These are phyloP conservation scores for Dendrophyllia cribrosa DNA, from an alignment of 64 coral and sea anemone genomes.

Conservation along the genomic window DNA sequence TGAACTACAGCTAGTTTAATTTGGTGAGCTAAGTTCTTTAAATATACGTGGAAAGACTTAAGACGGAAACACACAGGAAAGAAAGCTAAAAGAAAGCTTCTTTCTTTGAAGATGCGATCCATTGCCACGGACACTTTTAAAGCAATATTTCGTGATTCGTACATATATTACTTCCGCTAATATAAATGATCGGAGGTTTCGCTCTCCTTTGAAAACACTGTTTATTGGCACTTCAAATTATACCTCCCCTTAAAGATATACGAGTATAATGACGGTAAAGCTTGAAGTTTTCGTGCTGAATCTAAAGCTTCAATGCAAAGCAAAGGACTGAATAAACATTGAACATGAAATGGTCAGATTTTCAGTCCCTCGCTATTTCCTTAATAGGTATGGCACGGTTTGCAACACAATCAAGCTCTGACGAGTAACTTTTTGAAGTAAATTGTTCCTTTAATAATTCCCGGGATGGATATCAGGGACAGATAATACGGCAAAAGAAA, in stretches of 20 bases:
- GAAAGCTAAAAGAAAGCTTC: too few species aligned
- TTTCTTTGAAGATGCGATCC: too few species aligned
- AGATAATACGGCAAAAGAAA: neutral
- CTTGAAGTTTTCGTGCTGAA: neutral
- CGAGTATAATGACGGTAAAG: neutral
- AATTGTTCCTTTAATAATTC: neutral
- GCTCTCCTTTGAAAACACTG: neutral
- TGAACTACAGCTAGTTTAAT: too few species aligned
- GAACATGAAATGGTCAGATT: neutral
- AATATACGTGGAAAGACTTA: too few species aligned
- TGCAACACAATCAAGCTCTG: neutral
- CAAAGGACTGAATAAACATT: neutral
- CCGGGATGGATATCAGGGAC: too few species aligned
- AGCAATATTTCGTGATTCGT: neutral
- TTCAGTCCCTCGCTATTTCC: slow-evolving; percentile 11
- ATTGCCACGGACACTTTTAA: too few species aligned
- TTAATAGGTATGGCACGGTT: neutral
- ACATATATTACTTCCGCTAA: slow-evolving; percentile 25
- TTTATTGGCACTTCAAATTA: slow-evolving; percentile 9
- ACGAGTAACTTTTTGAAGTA: neutral
- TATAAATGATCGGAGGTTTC: neutral
- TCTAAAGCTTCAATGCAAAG: neutral
- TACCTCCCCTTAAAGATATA: neutral
- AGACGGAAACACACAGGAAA: too few species aligned
- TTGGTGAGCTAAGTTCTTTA: too few species aligned